Evolutionary conservation across 2,113 vertebrate genomes (phyloP).

Genomic region (Lagopus leucura): DNA sequence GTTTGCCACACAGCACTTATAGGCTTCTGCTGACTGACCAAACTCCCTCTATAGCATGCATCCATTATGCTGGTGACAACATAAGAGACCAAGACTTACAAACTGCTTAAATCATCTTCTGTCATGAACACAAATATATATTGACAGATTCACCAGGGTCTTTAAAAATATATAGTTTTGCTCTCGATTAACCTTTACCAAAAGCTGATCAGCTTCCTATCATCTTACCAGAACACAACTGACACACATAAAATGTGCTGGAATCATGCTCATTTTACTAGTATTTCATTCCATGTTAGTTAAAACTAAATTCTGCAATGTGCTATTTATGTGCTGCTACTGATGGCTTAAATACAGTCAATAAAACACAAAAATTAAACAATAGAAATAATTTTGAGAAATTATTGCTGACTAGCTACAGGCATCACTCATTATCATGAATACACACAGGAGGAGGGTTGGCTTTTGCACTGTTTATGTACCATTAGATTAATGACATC

Average conservation of each 20-base stretch:
- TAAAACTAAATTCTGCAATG: constrained; percentile 15
- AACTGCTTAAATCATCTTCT: background rate
- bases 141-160: background rate
- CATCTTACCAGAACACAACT: background rate
- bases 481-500: background rate
- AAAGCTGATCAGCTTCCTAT: constrained; percentile 12
- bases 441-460: background rate
- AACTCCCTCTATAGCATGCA: background rate
- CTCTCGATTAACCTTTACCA: constrained; percentile 24
- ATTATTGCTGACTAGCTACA: background rate
- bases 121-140: background rate
- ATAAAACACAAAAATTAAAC: constrained; percentile 18
- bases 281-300: background rate
- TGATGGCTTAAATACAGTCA: constrained; percentile 17
- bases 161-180: background rate
- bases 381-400: background rate
- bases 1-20: background rate
- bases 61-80: background rate
- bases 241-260: background rate
- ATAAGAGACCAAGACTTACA: background rate
- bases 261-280: background rate
- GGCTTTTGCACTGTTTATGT: background rate
- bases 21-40: background rate
- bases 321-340: background rate
- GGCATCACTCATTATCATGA: background rate